Evolutionary conservation across 2,113 vertebrate genomes (phyloP).

Genomic region (Vireo altiloquus): DNA sequence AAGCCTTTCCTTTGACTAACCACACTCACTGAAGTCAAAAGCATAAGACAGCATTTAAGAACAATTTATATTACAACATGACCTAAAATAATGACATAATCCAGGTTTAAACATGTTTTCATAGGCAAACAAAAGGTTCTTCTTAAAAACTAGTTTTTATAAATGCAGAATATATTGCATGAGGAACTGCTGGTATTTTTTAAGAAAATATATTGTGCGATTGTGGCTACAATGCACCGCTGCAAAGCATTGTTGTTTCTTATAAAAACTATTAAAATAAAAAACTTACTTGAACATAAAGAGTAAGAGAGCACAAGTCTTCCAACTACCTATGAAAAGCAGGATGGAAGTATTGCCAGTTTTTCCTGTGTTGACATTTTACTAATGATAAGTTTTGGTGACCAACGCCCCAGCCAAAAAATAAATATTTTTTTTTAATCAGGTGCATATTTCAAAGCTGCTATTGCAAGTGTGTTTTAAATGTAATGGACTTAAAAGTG

Average conservation of each 20-base stretch:
- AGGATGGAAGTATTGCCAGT: constrained; percentile 69
- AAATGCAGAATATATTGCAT: constrained; percentile 88
- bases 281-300: constrained; percentile 60
- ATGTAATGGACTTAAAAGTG: constrained; percentile 69
- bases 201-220: constrained; percentile 90
- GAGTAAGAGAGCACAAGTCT: constrained; percentile 67
- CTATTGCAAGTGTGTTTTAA: constrained; percentile 71
- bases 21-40: constrained; percentile 72
- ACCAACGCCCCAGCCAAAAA: constrained; percentile 76
- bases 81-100: constrained; percentile 73
- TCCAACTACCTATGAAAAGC: constrained; percentile 61
- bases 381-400: constrained; percentile 68
- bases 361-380: constrained; percentile 67
- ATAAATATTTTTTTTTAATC: constrained; percentile 66
- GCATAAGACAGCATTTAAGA: constrained; percentile 72
- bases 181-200: constrained; percentile 86
- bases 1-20: constrained; percentile 67
- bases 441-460: constrained; percentile 77
- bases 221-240: constrained; percentile 82
- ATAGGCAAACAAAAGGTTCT: constrained; percentile 73
- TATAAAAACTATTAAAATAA: constrained; percentile 71
- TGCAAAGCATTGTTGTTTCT: constrained; percentile 76
- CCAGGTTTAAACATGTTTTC: constrained; percentile 78
- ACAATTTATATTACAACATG: constrained; percentile 66
- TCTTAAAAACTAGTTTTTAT: constrained; percentile 92